phyloP scores from a whole-genome alignment of 2,888 invertebrate species.

The Trypoxylon attenuatum region DNA sequence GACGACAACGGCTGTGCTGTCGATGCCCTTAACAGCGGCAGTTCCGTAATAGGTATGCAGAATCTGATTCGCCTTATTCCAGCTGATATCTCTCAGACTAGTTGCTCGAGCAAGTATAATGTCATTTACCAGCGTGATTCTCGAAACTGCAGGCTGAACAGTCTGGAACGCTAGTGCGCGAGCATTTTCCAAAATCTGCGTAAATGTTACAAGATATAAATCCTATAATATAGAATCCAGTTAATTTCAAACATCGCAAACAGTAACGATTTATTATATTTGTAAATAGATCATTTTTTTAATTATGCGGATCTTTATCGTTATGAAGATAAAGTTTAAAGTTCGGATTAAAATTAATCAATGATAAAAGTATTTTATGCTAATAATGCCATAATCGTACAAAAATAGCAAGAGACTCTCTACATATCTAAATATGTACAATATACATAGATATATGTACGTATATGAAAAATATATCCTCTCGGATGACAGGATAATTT shows the following conservation, averaged over 20 bases:
- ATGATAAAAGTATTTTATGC: too few relatives aligned
- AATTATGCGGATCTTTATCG: too few relatives aligned
- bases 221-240: too few relatives aligned
- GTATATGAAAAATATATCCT: neutral
- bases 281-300: too few relatives aligned
- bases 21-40: slow-evolving; percentile 81
- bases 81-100: slow-evolving; percentile 81
- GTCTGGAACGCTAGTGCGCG: slow-evolving; percentile 61
- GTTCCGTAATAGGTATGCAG: slow-evolving; percentile 82
- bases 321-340: too few relatives aligned
- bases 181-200: slow-evolving; percentile 67
- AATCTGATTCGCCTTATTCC: slow-evolving; percentile 84
- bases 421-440: too few relatives aligned
- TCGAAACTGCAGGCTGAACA: slow-evolving; percentile 61
- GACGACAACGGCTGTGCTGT: slow-evolving; percentile 81
- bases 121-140: slow-evolving; percentile 76
- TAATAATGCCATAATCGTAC: neutral
- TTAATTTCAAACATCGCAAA: too few relatives aligned
- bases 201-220: neutral
- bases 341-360: too few relatives aligned
- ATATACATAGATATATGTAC: too few relatives aligned
- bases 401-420: too few relatives aligned
- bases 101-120: slow-evolving; percentile 79
- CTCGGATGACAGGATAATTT: neutral
- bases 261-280: too few relatives aligned